A percentile compares a stretch with the other conserved stretches of the same genome.
Evolutionary conservation across 2,113 vertebrate species (phyloP).

Genomic region (Zootoca vivipara): DNA sequence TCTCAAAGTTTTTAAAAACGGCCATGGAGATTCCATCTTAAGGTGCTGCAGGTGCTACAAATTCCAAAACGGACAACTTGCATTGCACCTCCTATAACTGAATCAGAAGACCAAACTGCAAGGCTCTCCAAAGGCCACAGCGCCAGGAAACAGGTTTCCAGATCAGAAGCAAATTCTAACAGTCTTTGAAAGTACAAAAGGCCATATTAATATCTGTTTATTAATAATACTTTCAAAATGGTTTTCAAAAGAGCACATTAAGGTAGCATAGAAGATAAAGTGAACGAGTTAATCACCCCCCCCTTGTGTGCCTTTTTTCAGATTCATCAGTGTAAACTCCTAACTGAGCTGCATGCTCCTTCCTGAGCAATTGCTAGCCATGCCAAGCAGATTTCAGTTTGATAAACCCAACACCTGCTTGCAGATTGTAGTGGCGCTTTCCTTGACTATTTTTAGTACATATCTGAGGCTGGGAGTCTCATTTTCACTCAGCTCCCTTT

Average conservation of each 20-base stretch:
- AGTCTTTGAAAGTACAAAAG: background rate
- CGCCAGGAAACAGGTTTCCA: no score
- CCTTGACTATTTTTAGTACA: slow-evolving; percentile 1
- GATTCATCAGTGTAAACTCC: background rate
- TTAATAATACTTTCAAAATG: background rate
- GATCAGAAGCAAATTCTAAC: background rate
- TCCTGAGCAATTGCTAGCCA: slow-evolving; percentile 31
- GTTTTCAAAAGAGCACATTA: background rate
- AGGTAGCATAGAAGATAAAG: background rate
- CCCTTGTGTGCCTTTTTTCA: slow-evolving; percentile 43
- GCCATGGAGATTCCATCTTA: background rate
- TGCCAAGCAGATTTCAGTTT: slow-evolving; percentile 65
- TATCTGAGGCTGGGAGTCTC: background rate
- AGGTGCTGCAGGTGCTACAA: background rate
- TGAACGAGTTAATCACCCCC: background rate
- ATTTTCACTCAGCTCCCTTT: background rate
- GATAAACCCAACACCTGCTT: slow-evolving; percentile 33
- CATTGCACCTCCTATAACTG: background rate
- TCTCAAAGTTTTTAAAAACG: background rate
- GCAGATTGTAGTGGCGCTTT: slow-evolving; percentile 32
- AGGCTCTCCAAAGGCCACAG: no score
- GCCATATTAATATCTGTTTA: no score
- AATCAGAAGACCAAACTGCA: no score
- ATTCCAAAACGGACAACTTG: background rate
- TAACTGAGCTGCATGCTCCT: background rate